Evolutionary conservation across 2,797 vertebrate species (phyloP), one percentile per base, ranked within the genome.

Genomic region (Siniperca scherzeri): DNA sequence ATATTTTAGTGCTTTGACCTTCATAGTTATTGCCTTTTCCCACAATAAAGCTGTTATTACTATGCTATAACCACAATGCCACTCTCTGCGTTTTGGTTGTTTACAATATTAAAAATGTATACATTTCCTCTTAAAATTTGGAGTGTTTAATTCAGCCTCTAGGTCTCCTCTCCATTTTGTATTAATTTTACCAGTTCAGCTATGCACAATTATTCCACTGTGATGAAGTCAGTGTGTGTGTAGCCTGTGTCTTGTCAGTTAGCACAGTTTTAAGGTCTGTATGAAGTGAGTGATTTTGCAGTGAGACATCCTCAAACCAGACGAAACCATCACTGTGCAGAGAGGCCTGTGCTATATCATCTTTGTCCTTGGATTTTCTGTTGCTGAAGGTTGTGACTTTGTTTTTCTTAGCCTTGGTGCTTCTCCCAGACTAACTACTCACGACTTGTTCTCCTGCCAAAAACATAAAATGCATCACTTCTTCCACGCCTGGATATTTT

Each of bases 1-100:
- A 91, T 53, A 42, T 89, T 89, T 90, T 84, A 91, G 50, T 70
- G 71, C 82, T 83, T 73, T 92, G 87, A 91, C 91, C 92, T 93
- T 91, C 78, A 62, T 14, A 55, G 55, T 88, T 87, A 86, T 84
- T 80, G 77, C 60, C 78, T 87, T 90, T 89, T 60, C 10, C 53
- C 69, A 71, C 75, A 89, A 77, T 89, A 74, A 86, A 90, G 48
- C 46, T 68, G 42, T 80, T 85, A 81, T 81, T 80, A 81, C 33
- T 48, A 46, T 66, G 73, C 60, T 69, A 70, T 80, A 79, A 80
- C 57, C 38, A 84, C 62, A 74, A 69, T 77, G 64, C 80, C 78
- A n/a, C 70, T 69, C 71, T 73, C 66, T 84, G 83, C 12, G 22
- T 81, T 80, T 57, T 27, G n/a, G 36, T 76, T 68, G 55, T 83